These are phyloP conservation scores for Pseudorectes ferrugineus DNA, from an alignment of 2,113 vertebrate genomes.

Conservation along the genomic window DNA sequence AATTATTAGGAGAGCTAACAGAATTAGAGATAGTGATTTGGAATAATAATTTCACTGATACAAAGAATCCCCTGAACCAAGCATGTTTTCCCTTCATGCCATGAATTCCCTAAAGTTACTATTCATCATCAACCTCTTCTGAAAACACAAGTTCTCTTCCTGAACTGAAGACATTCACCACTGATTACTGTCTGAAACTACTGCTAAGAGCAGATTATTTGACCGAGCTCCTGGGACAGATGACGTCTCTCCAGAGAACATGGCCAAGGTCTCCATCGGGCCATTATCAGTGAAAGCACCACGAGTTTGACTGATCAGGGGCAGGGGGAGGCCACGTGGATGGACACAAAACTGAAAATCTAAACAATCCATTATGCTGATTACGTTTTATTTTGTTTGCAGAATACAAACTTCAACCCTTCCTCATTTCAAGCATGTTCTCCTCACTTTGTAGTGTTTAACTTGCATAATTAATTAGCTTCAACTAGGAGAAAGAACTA, in stretches of 20 bases:
- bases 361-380: neutral
- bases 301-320: no score
- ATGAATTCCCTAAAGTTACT: neutral
- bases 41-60: neutral
- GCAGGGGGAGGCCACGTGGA: accelerated
- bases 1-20: neutral
- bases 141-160: neutral
- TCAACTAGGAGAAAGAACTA: neutral
- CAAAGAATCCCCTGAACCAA: neutral
- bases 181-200: neutral
- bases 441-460: neutral
- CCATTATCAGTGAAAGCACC: neutral
- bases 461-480: neutral
- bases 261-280: neutral
- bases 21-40: neutral
- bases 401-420: neutral
- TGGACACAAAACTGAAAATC: neutral
- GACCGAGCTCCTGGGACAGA: accelerated
- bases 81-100: neutral
- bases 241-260: neutral
- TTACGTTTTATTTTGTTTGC: neutral
- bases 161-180: neutral
- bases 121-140: neutral
- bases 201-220: neutral
- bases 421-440: neutral